Percentiles rank a stretch among this genome's conserved stretches.
phyloP scores from a whole-genome alignment of 2,797 vertebrate species.

The Cetoscarus ocellatus region DNA sequence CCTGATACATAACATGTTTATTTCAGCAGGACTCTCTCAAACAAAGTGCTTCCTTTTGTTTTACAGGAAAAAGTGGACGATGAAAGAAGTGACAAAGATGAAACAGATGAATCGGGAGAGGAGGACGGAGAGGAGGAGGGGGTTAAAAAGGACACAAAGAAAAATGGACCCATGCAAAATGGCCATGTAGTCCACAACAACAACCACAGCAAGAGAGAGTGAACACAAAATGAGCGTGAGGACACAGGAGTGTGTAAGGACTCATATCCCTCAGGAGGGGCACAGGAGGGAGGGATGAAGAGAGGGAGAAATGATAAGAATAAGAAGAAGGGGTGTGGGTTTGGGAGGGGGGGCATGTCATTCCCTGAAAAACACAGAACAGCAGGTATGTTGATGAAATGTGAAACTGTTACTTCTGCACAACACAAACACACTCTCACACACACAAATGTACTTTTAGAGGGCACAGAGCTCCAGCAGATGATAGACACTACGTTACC shows the following conservation, averaged over 20 bases:
- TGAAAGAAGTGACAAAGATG: slow-evolving; percentile 93
- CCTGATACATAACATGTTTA: slow-evolving; percentile 17
- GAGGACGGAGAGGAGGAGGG: slow-evolving; percentile 73
- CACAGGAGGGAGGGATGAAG: slow-evolving; percentile 34
- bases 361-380: slow-evolving; percentile 52
- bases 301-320: slow-evolving; percentile 4
- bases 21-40: not conserved
- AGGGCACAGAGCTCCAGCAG: slow-evolving; percentile 58
- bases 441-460: slow-evolving; percentile 45
- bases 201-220: slow-evolving; percentile 92
- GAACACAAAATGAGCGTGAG: slow-evolving; percentile 64
- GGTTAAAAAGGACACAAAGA: slow-evolving; percentile 67
- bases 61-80: slow-evolving; percentile 90
- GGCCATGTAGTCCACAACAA: slow-evolving; percentile 90
- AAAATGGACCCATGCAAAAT: slow-evolving; percentile 88
- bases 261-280: slow-evolving; percentile 55
- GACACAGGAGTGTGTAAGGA: slow-evolving; percentile 52
- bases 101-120: slow-evolving; percentile 87
- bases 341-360: slow-evolving; percentile 25
- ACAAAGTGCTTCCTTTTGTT: not conserved
- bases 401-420: slow-evolving; percentile 68
- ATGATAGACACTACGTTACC: slow-evolving; percentile 61
- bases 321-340: slow-evolving; percentile 28
- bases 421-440: slow-evolving; percentile 54
- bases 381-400: slow-evolving; percentile 55